These are phyloP conservation scores for Mobula hypostoma DNA, from an alignment of 2,113 vertebrate species.

Conservation along the genomic window DNA sequence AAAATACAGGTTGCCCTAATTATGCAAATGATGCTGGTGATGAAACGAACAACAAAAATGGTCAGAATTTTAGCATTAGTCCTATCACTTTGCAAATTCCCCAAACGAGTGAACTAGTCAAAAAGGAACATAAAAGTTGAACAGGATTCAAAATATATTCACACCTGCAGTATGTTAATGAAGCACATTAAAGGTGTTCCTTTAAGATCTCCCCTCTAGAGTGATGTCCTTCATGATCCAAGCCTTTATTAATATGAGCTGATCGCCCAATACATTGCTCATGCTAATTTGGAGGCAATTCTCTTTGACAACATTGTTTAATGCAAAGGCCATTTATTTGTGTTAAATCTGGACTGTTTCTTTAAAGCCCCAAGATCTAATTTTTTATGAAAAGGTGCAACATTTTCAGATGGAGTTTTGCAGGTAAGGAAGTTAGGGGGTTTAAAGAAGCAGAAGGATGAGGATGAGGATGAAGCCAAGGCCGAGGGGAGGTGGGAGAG, in stretches of 20 bases:
- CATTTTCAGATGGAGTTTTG: no score
- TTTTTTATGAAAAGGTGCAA: not conserved
- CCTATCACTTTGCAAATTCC: not conserved
- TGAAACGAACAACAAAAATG: not conserved
- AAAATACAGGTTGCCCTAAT: not conserved
- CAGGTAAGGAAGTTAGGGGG: no score
- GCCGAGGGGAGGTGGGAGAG: no score
- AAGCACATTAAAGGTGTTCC: constrained; percentile 14
- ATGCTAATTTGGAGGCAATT: not conserved
- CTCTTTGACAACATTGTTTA: not conserved
- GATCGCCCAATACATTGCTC: not conserved
- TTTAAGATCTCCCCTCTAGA: not conserved
- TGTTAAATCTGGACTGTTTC: not conserved
- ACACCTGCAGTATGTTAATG: constrained; percentile 6
- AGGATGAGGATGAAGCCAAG: no score
- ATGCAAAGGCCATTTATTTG: not conserved
- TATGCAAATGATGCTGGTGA: no score
- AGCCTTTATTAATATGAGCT: not conserved
- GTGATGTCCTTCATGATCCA: not conserved
- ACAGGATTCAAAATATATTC: constrained; percentile 10
- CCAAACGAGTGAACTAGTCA: not conserved
- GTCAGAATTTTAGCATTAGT: not conserved
- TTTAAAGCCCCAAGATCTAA: not conserved
- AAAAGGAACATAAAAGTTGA: not conserved
- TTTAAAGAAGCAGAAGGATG: no score